Evolutionary conservation across 2,797 vertebrate genomes (phyloP), one percentile per base, ranked within the genome.

Genomic region (Myotis findleyi): DNA sequence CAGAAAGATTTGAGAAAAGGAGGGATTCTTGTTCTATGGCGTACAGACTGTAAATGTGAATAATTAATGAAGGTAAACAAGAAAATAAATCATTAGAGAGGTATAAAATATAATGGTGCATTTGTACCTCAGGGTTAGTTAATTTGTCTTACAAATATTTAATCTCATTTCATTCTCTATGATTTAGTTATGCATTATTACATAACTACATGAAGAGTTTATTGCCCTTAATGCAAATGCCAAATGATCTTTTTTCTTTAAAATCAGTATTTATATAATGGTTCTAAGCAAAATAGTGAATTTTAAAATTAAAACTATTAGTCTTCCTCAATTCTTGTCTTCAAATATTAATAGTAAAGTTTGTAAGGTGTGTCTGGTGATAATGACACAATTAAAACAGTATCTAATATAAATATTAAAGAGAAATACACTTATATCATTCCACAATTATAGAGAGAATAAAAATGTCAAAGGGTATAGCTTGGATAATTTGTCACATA

Each of bases 61-160:
- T 85, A 71, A 95, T 82, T 51, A 88, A 47, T 18, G 17, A 81
- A 87, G 12, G 10, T 53, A 10, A 90, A 47, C 1, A 94, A 66
- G 59, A 14, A 69, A 93, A 94, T 27, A 33, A 89, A 95, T 81
- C 64, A 87, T 77, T 82, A 41, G 53, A 93, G 23, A 41, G 1
- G 4, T 55, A 3, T 62, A 64, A 80, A 94, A 71, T 49, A 49
- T n/a, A 91, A 96, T 27, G 3, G 66, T 51, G 49, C 84, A 38
- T 72, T 23, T 49, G 57, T 72, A 76, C 14, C 44, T 76, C 85
- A 66, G 33, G 76, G 13, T 49, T 85, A n/a, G 14, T 33, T 13
- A 87, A 77, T 80, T 94, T 90, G 73, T 20, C 30, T 85, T 92
- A 53, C 90, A 93, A 92, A 90, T 93, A 64, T 91, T 82, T 62